Base-by-base conservation (phyloP, 2,888 invertebrate genomes). In the Drosophila pseudotakahashii region DNA sequence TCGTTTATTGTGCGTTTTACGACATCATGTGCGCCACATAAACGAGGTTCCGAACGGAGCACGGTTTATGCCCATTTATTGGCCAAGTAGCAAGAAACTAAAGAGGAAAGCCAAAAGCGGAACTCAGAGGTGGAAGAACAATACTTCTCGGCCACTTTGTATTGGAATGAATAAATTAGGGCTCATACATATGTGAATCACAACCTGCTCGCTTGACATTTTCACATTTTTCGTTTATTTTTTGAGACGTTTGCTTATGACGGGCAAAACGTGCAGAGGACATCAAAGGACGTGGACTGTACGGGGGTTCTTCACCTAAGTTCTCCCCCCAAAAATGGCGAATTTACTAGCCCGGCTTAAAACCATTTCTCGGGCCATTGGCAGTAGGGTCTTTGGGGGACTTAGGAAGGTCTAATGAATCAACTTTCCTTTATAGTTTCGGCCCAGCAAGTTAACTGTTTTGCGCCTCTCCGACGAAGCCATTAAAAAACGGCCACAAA, bases 1-100 rank as follows among this genome's bases (percentile, higher is more conserved):
- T 78, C 73, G 84, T 85, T 88, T 88, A 85, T 84, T 77, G 78
- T 78, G 72, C 61, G 52, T 77, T 80, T 88, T 83, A 85, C 79
- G 84, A 85, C 89, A 75, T 73, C 64, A 76, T 79, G 76, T 78
- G 77, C 76, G 41, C 55, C 73, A 73, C 75, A 87, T 89, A 88
- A 81, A 88, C 30, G 34, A 16, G 52, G 39, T 58, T 30, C n/a
- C n/a, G n/a, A n/a, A n/a, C n/a, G n/a, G n/a, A n/a, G n/a, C n/a
- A n/a, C 66, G 62, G 73, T 72, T 74, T 68, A 70, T 61, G 64
- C 54, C 48, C 81, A 72, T 77, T 82, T 79, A 76, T 79, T 82
- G 79, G 69, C 55, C 73, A 42, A 71, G 69, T 71, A 70, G 69
- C 77, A 48, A 61, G 72, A 52, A 30, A 30, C 68, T 57, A 39